A percentile compares a stretch with the other conserved stretches of the same genome.
Evolutionary conservation across 2,113 vertebrate species (phyloP).

Genomic region (Phoxinus phoxinus): DNA sequence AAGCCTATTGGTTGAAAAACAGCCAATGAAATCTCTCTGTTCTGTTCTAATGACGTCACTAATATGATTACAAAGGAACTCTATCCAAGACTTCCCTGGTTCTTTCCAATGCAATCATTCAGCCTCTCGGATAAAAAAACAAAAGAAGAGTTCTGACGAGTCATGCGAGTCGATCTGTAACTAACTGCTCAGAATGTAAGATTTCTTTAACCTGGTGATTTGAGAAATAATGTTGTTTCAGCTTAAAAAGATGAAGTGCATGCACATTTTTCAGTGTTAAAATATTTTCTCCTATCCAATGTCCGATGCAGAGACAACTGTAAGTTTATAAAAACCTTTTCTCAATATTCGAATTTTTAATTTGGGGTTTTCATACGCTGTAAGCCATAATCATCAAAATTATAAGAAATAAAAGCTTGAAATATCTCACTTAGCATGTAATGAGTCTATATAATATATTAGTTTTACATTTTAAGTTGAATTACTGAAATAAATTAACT

Average conservation of each 20-base stretch:
- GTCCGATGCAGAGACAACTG: neutral
- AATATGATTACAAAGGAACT: slow-evolving; percentile 4
- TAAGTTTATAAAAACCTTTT: no score
- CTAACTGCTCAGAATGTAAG: neutral
- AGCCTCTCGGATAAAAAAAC: neutral
- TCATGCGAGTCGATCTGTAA: neutral
- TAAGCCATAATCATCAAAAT: no score
- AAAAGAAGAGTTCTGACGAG: neutral
- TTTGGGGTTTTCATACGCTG: no score
- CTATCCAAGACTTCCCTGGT: neutral
- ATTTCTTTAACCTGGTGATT: neutral
- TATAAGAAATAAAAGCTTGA: no score
- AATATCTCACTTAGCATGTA: no score
- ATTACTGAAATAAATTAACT: no score
- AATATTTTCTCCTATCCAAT: neutral
- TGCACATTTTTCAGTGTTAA: no score
- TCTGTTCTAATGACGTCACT: neutral
- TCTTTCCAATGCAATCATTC: neutral
- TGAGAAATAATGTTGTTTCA: neutral
- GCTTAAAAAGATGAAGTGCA: neutral
- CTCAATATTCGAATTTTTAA: no score
- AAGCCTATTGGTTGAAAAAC: neutral
- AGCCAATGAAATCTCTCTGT: neutral
- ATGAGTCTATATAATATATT: no score
- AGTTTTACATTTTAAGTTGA: no score